phyloP scores from a whole-genome alignment of 1,140 invertebrate genomes.

The Myzus persicae region DNA sequence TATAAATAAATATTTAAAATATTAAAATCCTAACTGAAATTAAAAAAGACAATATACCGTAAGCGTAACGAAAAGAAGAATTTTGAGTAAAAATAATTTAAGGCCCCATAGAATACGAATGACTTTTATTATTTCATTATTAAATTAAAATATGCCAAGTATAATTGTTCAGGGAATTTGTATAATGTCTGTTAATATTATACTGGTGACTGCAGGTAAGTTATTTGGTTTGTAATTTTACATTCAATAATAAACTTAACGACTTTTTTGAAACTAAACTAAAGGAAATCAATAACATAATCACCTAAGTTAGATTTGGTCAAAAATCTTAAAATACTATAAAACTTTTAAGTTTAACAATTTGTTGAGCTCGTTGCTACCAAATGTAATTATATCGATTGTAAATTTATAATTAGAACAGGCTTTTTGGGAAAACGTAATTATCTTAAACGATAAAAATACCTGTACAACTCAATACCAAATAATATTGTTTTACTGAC shows the following conservation, averaged over 20 bases:
- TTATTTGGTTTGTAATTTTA: neutral
- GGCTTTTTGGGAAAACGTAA: neutral
- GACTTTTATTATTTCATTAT: neutral
- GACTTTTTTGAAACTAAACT: neutral
- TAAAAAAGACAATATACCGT: neutral
- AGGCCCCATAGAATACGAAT: neutral
- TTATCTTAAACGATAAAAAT: neutral
- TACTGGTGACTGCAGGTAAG: neutral
- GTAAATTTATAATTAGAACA: neutral
- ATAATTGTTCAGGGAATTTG: neutral
- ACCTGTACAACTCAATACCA: neutral
- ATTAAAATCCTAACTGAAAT: neutral
- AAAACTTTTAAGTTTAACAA: neutral
- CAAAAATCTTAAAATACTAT: too few relatives aligned
- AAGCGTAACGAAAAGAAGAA: neutral
- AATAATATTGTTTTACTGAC: neutral
- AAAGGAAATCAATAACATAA: neutral
- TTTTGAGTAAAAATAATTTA: neutral
- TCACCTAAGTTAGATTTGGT: neutral
- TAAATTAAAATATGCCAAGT: neutral
- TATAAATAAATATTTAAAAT: neutral
- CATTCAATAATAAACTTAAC: neutral
- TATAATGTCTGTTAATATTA: neutral
- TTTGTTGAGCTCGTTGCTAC: neutral
- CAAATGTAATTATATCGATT: neutral